A percentile compares a stretch with the other conserved stretches of the same genome.
Conservation (phyloP, 2,888 invertebrate genomes). For the Colostygia pectinataria region DNA sequence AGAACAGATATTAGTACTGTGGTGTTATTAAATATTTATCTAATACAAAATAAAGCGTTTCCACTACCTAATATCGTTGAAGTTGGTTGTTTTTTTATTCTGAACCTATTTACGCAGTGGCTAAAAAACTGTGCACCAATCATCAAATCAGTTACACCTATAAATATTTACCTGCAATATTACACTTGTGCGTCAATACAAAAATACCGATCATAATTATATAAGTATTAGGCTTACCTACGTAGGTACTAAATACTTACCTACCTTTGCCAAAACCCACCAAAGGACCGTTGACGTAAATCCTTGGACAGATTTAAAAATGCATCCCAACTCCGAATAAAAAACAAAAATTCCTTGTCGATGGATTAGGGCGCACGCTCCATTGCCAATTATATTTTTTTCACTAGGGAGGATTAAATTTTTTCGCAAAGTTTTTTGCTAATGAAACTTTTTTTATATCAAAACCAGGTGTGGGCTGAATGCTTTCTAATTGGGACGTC, state of each 20-base stretch:
- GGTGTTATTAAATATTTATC: conserved; percentile 37
- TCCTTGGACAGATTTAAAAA: conserved; percentile 36
- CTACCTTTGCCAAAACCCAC: conserved; percentile 43
- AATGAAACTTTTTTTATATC: conserved; percentile 41
- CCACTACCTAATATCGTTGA: too few species aligned
- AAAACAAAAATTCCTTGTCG: conserved; percentile 46
- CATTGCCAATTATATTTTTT: conserved; percentile 74
- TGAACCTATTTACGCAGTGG: too few species aligned
- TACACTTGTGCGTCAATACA: not conserved
- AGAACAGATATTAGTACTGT: too few species aligned
- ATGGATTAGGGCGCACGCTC: conserved; percentile 72
- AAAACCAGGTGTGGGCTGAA: conserved; percentile 66
- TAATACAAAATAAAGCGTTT: too few species aligned
- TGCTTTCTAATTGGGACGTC: conserved; percentile 70
- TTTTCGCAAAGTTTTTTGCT: conserved; percentile 35
- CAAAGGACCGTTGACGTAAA: conserved; percentile 54
- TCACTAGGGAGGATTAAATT: conserved; percentile 40
- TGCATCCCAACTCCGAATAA: conserved; percentile 33
- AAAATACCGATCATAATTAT: not conserved
- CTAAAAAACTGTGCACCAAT: too few species aligned
- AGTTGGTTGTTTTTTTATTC: too few species aligned
- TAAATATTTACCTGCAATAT: too few species aligned
- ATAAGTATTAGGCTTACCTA: too few species aligned
- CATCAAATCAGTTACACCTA: too few species aligned
- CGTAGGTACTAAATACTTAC: not conserved